phyloP scores from a whole-genome alignment of 1,140 invertebrate genomes.

The Ceratitis capitata region DNA sequence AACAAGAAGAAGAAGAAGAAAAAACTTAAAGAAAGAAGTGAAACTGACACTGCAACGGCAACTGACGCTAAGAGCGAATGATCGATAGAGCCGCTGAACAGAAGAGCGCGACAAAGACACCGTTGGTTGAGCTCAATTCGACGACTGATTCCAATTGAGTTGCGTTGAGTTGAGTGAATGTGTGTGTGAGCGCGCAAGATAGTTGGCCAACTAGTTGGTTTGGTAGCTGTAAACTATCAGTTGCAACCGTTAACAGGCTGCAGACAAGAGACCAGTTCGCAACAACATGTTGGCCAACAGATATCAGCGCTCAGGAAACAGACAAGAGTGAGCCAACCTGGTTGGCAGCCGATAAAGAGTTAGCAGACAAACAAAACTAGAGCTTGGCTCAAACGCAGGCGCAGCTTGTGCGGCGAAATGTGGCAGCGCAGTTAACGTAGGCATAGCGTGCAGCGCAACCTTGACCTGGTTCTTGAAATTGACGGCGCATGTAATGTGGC shows the following conservation, averaged over 20 bases:
- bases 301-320: no score
- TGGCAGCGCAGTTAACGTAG: neutral
- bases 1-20: neutral
- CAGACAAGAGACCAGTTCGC: neutral
- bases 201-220: no score
- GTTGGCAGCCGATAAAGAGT: neutral
- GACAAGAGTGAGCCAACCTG: neutral
- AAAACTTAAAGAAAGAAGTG: neutral
- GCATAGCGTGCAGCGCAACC: neutral
- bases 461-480: conserved; percentile 41
- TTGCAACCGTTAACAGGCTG: neutral
- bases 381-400: neutral
- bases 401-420: neutral
- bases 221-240: no score
- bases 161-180: no score
- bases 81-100: neutral
- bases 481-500: neutral
- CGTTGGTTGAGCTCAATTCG: neutral
- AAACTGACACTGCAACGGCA: neutral
- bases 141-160: neutral
- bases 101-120: neutral
- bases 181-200: no score
- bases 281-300: neutral
- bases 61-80: neutral
- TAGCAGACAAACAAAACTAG: neutral